Base-by-base conservation (phyloP, 1,140 invertebrate genomes). In the Aphelinus atriplicis region DNA sequence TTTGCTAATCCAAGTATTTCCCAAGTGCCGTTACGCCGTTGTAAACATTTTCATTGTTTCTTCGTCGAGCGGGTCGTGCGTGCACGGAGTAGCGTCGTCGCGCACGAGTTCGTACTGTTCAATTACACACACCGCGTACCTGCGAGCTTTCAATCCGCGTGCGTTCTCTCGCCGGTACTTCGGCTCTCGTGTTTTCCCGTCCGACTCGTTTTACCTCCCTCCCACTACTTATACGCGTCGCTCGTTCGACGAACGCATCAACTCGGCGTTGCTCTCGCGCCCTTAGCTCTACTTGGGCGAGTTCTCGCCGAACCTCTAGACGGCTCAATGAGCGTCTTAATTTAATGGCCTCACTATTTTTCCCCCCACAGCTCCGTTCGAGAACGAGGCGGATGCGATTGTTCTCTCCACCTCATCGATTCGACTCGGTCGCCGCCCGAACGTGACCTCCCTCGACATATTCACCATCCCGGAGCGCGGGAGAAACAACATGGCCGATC, bases 81-180 rank as follows among this genome's bases (percentile, higher is more conserved):
- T 55, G 58, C 3, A 3, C 45, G 55, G 2, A 53, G 51, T 6
- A 53, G 4, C 0, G 4, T 53, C 51, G 56, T 2, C 43, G n/a
- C 43, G 6, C 47, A 42, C 71, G 43, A 57, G 56, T 60, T 61
- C 67, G 47, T 66, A 45, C 43, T 73, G 56, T 61, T 60, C 46
- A 62, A 51, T 53, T 61, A 65, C 64, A 72, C 69, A 74, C 71
- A 76, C 66, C 72, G 66, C 72, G 65, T 57, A 62, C 71, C 45
- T 74, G 65, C 71, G 64, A 80, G 78, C 76, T 77, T 76, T 80
- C 79, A 80, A 80, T 79, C 79, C 67, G 56, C 26, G 26, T 26
- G 26, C 26, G 26, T 62, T 62, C 43, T 45, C 46, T 5, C 56
- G n/a, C 46, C 56, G 5, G n/a, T 45, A 26, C 60, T 45, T 2